phyloP scores from a whole-genome alignment of 2,888 invertebrate genomes.

The Entomobrya proxima region DNA sequence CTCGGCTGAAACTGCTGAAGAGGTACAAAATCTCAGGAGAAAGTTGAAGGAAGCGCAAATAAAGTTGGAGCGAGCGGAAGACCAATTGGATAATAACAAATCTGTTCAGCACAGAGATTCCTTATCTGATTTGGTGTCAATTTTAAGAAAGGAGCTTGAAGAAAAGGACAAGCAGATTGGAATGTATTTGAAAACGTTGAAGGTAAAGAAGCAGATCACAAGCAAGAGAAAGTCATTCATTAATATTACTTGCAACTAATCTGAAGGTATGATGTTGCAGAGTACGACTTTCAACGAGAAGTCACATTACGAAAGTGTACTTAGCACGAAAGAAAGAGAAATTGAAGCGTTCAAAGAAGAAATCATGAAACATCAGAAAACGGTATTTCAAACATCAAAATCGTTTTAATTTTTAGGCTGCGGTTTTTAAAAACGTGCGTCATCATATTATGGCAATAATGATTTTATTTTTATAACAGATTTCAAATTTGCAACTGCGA shows the following conservation, averaged over 20 bases:
- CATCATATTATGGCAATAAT: background rate
- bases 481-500: conserved; percentile 67
- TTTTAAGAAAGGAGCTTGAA: conserved; percentile 67
- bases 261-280: too few relatives aligned
- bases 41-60: conserved; percentile 78
- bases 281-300: conserved; percentile 58
- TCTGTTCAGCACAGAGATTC: conserved; percentile 70
- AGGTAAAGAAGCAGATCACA: conserved; percentile 77
- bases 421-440: background rate
- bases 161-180: conserved; percentile 72
- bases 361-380: conserved; percentile 69
- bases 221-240: background rate
- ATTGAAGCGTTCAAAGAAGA: conserved; percentile 64
- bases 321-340: conserved; percentile 71
- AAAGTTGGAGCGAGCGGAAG: conserved; percentile 81
- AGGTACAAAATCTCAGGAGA: conserved; percentile 66
- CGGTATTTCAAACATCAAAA: conserved; percentile 53
- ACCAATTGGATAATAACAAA: conserved; percentile 69
- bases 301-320: conserved; percentile 42
- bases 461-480: conserved; percentile 36
- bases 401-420: background rate
- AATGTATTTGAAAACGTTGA: conserved; percentile 77
- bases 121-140: conserved; percentile 65
- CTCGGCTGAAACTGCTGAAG: conserved; percentile 70
- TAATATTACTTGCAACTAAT: background rate